Base-by-base conservation (phyloP, 2,888 invertebrate genomes). In the Meghimatium bilineatum region DNA sequence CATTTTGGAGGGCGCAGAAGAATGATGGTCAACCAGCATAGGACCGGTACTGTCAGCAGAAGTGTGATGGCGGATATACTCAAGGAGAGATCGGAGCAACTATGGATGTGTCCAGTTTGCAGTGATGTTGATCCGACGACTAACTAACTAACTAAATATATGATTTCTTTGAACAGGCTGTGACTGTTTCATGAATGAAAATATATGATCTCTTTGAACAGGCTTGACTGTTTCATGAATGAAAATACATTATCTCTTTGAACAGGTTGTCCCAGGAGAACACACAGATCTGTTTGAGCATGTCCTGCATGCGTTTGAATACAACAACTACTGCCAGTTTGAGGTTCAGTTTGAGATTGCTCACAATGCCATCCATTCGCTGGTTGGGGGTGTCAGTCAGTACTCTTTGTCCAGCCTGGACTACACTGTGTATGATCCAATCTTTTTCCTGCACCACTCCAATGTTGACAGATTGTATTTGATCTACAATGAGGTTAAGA, bases 371-470 rank as follows among this genome's bases (percentile, higher is more conserved):
- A 88, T 88, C 84, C 88, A 88, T 80, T 87, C 85, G 79, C 82
- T 88, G 80, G 87, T 87, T n/a, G 88, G 88, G n/a, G 88, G 88
- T 1, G 75, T 84, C 0, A 82, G 83, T 44, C 67, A 81, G 67
- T 86, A 71, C 80, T 88, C 88, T 63, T 85, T 88, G 87, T 87
- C 88, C 38, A 81, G 80, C 74, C 83, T 88, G 63, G 88, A 88
- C 74, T 88, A 85, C 85, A 85, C 87, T 23, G 75, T 86, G 23
- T 86, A 88, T 82, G 88, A 88, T 74, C 87, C 87, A 29, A 83
- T 87, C 84, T 87, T 87, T 85, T 87, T 87, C 78, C 84, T 87
- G 34, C 80, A 88, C 66, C 88, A 88, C 83, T 87, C 88, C 71
- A 88, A 88, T 75, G 85, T 88, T 8, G 88, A 88, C 78, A 75